Evolutionary conservation across 2,113 vertebrate genomes (phyloP), one percentile per base, ranked within the genome.

Genomic region (Poeciliopsis occidentalis): DNA sequence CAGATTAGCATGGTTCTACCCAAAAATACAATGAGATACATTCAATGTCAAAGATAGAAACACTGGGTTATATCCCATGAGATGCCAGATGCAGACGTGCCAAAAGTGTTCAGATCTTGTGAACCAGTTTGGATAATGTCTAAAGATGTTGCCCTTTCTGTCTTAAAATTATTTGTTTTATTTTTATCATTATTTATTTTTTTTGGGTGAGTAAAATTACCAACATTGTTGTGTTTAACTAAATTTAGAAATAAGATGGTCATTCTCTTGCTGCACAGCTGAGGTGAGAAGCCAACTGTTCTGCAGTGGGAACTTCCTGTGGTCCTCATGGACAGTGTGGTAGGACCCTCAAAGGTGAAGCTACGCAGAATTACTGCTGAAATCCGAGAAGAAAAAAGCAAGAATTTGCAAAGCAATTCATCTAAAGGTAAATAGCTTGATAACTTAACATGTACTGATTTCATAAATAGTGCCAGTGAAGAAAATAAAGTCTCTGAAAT

Each of bases 41-140:
- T 31, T 22, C 98, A 92, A 85, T 97, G 96, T 24, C 93, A 91
- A 81, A 98, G 84, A 0, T 96, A 96, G 6, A 97, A 75, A 97
- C 97, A 98, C 13, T 96, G 31, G 31, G 8, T 64, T 1, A 12
- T 29, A 19, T 51, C 47, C 47, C 4, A 51, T 51, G 47, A 51
- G 3, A 51, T 19, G 47, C 47, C 4, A 4, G 22, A 4, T 24
- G 19, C 19, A 7, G 47, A 3, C 6, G 19, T 51, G 8, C 5
- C 4, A 4, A 51, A 4, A 51, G 47, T 4, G 12, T 62, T 62
- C 8, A 29, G 27, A 30, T 5, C 60, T 62, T 12, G 12, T 13
- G 60, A 44, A 44, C 41, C 41, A 31, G 4, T 31, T 31, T 4
- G 30, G 3, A 29, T 3, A 31, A 4, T 31, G 30, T 31, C 30